A percentile compares a stretch with the other conserved stretches of the same genome.
Conservation (phyloP, 1,140 invertebrate species). For the Hestina assimilis region DNA sequence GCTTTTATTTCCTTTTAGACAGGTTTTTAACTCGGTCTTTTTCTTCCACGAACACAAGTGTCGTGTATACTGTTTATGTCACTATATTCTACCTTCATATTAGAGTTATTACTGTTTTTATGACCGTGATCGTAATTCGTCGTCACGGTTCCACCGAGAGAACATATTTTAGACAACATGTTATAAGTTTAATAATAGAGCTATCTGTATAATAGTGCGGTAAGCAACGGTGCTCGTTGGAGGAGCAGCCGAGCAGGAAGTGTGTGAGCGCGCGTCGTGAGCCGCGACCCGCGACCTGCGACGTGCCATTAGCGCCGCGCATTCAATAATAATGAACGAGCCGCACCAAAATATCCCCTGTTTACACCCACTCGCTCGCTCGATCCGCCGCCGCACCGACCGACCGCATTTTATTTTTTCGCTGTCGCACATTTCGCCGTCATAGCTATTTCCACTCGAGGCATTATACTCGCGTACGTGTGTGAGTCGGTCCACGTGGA, state of each 20-base stretch:
- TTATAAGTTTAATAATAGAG: neutral
- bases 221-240: slow-evolving; percentile 10
- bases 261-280: slow-evolving; percentile 18
- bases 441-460: slow-evolving; percentile 79
- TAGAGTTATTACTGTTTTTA: slow-evolving; percentile 2
- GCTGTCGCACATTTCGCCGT: slow-evolving; percentile 79
- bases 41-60: slow-evolving; percentile 14
- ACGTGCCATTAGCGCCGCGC: slow-evolving; percentile 71
- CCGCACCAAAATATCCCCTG: slow-evolving; percentile 75
- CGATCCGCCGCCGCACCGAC: slow-evolving; percentile 66
- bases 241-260: slow-evolving; percentile 50
- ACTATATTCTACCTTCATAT: neutral
- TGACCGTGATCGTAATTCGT: neutral
- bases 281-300: slow-evolving; percentile 45
- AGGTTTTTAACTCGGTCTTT: slow-evolving; percentile 37
- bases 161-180: neutral
- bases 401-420: slow-evolving; percentile 79
- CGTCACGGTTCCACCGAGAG: neutral
- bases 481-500: slow-evolving; percentile 76
- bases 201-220: slow-evolving; percentile 2
- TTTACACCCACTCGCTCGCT: slow-evolving; percentile 76
- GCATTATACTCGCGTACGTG: slow-evolving; percentile 73
- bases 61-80: slow-evolving; percentile 6
- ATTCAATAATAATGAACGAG: slow-evolving; percentile 77
- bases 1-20: slow-evolving; percentile 46